Base-by-base conservation (phyloP, 2,113 vertebrate species). In the Nematolebias whitei region DNA sequence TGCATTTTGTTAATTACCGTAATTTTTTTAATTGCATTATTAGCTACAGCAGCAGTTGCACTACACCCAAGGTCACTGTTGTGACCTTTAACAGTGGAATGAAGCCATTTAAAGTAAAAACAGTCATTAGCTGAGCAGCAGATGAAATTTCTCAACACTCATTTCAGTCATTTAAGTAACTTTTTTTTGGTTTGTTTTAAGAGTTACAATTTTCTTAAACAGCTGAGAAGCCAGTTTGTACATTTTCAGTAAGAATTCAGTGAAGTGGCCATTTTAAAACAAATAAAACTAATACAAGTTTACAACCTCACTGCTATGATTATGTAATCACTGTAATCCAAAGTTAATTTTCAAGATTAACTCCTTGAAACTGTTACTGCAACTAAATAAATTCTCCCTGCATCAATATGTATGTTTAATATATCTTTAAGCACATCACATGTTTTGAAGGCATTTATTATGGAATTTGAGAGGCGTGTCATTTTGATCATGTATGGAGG, bases 1-100 rank as follows among this genome's bases (percentile, higher is more conserved):
- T 29, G 39, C 26, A 47, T 61, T 63, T 49, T 15, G 19, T n/a
- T 71, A 77, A 81, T 72, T 20, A 24, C 53, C 50, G 23, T 77
- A 39, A 83, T 80, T 79, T 48, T n/a, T 77, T 67, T 62, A 22
- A 72, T 20, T 56, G 56, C 55, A 58, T 50, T 65, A 39, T 35
- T 65, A 49, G 24, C 56, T 58, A 56, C 40, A 64, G 66, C 62
- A 74, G 68, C 74, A 79, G 64, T 73, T 85, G 66, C 43, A 13
- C 24, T 39, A 40, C 50, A 44, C 53, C 70, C 61, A 24, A 52
- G 29, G 65, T 2, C 15, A 23, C 51, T 16, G 38, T 40, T 64
- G 47, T 26, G 56, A 63, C 52, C 63, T 65, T 74, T 72, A 68
- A 48, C 71, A 65, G 26, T 2, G 20, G 39, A 67, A 57, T 54